These are phyloP conservation scores for Malachius bipustulatus DNA, from an alignment of 2,888 invertebrate genomes.

Conservation along the genomic window DNA sequence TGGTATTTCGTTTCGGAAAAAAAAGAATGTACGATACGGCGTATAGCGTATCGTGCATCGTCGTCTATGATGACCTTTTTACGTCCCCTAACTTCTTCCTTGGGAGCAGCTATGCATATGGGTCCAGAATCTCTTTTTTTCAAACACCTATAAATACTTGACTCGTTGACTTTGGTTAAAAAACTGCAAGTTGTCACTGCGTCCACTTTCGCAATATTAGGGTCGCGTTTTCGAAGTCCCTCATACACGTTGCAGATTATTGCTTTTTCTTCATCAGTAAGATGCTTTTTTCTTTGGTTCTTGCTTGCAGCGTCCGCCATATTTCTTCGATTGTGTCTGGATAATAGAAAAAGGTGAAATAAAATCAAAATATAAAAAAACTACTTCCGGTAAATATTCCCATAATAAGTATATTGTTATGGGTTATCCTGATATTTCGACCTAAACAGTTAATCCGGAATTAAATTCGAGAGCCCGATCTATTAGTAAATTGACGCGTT, in stretches of 20 bases:
- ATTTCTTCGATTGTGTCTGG: too few species aligned
- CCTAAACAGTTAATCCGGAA: too few species aligned
- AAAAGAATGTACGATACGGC: background rate
- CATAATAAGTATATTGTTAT: too few species aligned
- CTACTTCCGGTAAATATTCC: too few species aligned
- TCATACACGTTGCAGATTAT: background rate
- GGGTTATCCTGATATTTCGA: too few species aligned
- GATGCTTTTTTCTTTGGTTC: too few species aligned
- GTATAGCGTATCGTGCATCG: background rate
- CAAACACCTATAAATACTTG: background rate
- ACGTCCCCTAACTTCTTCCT: background rate
- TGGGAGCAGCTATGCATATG: background rate
- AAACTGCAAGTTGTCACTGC: background rate
- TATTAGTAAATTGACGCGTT: too few species aligned
- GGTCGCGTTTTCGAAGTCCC: background rate
- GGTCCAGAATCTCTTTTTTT: background rate
- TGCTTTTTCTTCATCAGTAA: background rate
- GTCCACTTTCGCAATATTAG: background rate
- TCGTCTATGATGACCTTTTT: background rate
- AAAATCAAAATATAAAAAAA: too few species aligned
- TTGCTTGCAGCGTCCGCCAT: too few species aligned
- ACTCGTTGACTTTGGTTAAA: background rate
- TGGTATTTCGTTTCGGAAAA: background rate
- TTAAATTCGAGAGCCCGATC: too few species aligned
- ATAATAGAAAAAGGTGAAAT: too few species aligned